A percentile compares a stretch with the other conserved stretches of the same genome.
Conservation (phyloP, 2,113 vertebrate species). For the Misgurnus anguillicaudatus region DNA sequence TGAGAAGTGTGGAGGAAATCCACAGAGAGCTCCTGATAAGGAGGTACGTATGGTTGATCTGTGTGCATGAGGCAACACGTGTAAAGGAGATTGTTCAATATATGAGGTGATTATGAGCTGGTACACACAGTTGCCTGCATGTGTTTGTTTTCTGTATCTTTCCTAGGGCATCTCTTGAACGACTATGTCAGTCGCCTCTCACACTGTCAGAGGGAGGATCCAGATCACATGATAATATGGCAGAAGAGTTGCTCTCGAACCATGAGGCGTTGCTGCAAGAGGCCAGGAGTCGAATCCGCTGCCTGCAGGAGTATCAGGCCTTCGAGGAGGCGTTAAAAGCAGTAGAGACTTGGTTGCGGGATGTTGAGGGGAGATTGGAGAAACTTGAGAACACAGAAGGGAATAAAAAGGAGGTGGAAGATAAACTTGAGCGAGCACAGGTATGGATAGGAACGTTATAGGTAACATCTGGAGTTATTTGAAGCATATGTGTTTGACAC, state of each 20-base stretch:
- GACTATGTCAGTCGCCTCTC: constrained; percentile 83
- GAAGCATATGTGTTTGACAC: not conserved
- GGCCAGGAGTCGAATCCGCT: constrained; percentile 80
- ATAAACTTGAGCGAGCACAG: constrained; percentile 84
- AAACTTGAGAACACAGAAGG: constrained; percentile 84
- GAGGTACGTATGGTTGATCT: constrained; percentile 73
- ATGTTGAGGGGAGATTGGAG: constrained; percentile 81
- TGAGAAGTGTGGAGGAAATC: constrained; percentile 86
- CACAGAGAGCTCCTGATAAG: constrained; percentile 82
- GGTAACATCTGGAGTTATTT: not conserved
- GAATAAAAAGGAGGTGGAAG: constrained; percentile 82
- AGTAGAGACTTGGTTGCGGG: constrained; percentile 87
- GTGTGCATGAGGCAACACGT: constrained; percentile 14
- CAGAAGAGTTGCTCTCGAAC: constrained; percentile 79
- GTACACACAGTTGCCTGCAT: too few relatives aligned
- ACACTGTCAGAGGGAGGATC: constrained; percentile 80
- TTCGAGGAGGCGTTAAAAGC: constrained; percentile 86
- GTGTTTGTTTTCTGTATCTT: constrained; percentile 28
- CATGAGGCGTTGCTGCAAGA: constrained; percentile 84
- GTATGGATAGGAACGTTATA: constrained; percentile 63
- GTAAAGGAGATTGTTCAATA: constrained; percentile 10
- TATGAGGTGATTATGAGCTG: not conserved
- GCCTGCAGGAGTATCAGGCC: constrained; percentile 87
- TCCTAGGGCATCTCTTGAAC: constrained; percentile 86
- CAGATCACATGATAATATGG: constrained; percentile 77